Conservation (phyloP, 2,797 vertebrate species). For the Epinephelus malabaricus region DNA sequence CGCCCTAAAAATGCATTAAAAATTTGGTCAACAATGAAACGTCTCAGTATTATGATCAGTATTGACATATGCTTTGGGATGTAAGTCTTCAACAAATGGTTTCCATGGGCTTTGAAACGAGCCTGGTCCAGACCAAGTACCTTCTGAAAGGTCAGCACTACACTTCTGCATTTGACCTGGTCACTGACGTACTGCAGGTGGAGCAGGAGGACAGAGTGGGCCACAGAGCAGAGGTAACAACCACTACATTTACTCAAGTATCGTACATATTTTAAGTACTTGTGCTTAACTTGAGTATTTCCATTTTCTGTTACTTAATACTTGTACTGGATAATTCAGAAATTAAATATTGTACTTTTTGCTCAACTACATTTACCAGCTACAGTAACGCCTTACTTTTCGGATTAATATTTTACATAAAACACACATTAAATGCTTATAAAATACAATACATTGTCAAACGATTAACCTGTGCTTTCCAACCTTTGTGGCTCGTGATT, state of each 20-base stretch:
- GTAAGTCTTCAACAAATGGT: neutral
- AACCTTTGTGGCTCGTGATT: neutral
- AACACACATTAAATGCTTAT: neutral
- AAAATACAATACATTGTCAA: neutral
- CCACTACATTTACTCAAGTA: neutral
- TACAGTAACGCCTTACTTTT: neutral
- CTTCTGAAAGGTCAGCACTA: slow-evolving; percentile 82
- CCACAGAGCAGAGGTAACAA: slow-evolving; percentile 82
- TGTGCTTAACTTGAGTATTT: neutral
- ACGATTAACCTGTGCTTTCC: neutral
- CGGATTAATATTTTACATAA: neutral
- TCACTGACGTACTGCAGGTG: slow-evolving; percentile 85
- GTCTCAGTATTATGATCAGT: neutral
- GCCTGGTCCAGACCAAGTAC: slow-evolving; percentile 84
- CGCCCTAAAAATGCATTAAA: neutral
- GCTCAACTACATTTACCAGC: neutral
- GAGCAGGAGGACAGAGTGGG: slow-evolving; percentile 82
- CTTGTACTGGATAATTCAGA: neutral
- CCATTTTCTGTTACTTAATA: neutral
- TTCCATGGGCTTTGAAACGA: slow-evolving; percentile 86
- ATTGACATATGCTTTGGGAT: too few species aligned
- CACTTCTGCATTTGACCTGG: slow-evolving; percentile 84
- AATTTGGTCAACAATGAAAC: too few species aligned
- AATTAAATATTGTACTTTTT: neutral
- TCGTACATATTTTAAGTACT: neutral